A percentile compares a stretch with the other conserved stretches of the same genome.
phyloP scores from a whole-genome alignment of 1,140 invertebrate species.

The Microplitis mediator region DNA sequence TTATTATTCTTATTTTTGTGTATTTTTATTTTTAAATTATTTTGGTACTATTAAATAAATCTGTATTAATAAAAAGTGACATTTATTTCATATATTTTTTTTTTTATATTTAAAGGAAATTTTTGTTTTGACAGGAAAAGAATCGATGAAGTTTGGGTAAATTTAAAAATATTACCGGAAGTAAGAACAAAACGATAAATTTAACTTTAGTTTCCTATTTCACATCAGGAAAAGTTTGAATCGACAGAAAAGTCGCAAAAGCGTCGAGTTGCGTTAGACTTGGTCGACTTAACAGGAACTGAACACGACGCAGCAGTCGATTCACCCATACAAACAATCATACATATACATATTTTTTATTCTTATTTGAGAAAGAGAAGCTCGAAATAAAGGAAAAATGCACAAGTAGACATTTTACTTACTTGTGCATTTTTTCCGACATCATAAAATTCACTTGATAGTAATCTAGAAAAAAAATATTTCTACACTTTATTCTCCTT shows the following conservation, averaged over 20 bases:
- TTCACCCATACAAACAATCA: neutral
- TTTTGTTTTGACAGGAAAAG: neutral
- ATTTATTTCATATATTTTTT: neutral
- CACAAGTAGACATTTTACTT: neutral
- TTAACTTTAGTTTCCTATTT: conserved; percentile 5
- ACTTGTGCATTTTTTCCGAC: neutral
- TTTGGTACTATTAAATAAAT: no score
- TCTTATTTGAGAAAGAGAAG: neutral
- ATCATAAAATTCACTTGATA: neutral
- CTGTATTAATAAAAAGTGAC: neutral
- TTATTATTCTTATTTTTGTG: neutral
- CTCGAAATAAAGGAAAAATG: neutral
- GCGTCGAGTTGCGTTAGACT: conserved; percentile 17
- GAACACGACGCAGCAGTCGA: neutral
- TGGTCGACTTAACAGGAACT: conserved; percentile 1
- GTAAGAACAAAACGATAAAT: conserved; percentile 4
- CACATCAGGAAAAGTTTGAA: conserved; percentile 3
- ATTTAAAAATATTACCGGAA: neutral
- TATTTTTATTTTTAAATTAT: no score
- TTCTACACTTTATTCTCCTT: neutral
- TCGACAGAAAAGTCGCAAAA: conserved; percentile 18
- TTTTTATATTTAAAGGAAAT: neutral
- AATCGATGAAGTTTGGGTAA: neutral
- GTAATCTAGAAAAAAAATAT: neutral
- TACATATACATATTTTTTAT: neutral